Conservation (phyloP, 2,113 vertebrate species). For the Rallus limicola region DNA sequence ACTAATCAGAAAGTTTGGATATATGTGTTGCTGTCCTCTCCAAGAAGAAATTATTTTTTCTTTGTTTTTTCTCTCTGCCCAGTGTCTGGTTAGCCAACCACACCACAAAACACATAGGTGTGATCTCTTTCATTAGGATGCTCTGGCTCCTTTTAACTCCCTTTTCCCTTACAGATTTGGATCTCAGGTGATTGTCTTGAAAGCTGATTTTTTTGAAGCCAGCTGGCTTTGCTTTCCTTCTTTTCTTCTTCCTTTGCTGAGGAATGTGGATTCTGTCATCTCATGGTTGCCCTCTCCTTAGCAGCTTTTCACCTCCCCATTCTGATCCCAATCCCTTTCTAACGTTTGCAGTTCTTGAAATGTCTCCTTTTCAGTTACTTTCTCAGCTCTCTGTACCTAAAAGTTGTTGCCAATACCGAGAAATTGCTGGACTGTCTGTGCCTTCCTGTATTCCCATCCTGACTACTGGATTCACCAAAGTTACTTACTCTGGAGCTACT, state of each 20-base stretch:
- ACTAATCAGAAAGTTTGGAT: background rate
- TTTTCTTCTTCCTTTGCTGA: background rate
- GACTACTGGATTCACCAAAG: background rate
- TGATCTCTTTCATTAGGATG: background rate
- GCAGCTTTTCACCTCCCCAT: background rate
- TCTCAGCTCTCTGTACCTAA: background rate
- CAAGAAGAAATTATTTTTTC: background rate
- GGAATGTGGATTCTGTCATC: background rate
- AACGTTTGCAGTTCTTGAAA: background rate
- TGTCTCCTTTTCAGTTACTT: background rate
- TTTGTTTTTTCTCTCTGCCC: background rate
- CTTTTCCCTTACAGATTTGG: background rate
- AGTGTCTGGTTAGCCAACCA: background rate
- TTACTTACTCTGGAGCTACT: background rate
- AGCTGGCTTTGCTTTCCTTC: background rate
- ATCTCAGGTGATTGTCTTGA: background rate
- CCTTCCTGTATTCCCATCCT: background rate
- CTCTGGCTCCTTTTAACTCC: background rate
- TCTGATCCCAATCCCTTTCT: background rate
- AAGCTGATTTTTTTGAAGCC: background rate
- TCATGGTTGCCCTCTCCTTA: background rate
- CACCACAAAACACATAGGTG: background rate
- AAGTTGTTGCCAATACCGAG: background rate
- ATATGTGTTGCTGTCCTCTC: background rate
- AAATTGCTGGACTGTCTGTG: background rate